phyloP scores from a whole-genome alignment of 2,888 invertebrate genomes.

The Macrophya annulata region DNA sequence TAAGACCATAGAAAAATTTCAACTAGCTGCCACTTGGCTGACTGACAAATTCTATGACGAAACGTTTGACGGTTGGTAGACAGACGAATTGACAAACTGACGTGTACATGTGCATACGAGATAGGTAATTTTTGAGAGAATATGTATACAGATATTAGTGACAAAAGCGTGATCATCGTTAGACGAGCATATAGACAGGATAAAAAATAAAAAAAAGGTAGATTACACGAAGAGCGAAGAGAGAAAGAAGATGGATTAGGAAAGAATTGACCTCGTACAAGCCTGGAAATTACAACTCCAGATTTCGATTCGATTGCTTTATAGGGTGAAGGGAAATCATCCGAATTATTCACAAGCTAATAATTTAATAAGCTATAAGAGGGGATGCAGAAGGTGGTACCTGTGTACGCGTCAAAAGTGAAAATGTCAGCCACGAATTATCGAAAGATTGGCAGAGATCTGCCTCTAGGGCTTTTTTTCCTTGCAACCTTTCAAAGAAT shows the following conservation, averaged over 20 bases:
- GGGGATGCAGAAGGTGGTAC: neutral
- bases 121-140: neutral
- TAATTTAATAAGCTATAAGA: neutral
- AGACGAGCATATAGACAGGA: neutral
- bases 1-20: neutral
- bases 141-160: neutral
- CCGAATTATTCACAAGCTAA: neutral
- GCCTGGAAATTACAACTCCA: slow-evolving; percentile 47
- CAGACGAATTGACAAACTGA: slow-evolving; percentile 4
- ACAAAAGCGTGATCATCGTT: slow-evolving; percentile 13
- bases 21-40: slow-evolving; percentile 1
- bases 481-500: neutral
- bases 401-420: slow-evolving; percentile 60
- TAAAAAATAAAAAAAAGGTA: neutral
- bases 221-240: slow-evolving; percentile 21
- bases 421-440: slow-evolving; percentile 67
- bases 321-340: neutral
- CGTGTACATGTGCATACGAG: neutral
- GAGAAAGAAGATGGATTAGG: slow-evolving; percentile 56
- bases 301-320: neutral
- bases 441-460: slow-evolving; percentile 45
- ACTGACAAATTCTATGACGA: slow-evolving; percentile 20
- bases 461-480: slow-evolving; percentile 4
- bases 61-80: neutral
- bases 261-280: slow-evolving; percentile 60